Evolutionary conservation across 2,797 vertebrate species (phyloP).

Genomic region (Dipus sagitta): DNA sequence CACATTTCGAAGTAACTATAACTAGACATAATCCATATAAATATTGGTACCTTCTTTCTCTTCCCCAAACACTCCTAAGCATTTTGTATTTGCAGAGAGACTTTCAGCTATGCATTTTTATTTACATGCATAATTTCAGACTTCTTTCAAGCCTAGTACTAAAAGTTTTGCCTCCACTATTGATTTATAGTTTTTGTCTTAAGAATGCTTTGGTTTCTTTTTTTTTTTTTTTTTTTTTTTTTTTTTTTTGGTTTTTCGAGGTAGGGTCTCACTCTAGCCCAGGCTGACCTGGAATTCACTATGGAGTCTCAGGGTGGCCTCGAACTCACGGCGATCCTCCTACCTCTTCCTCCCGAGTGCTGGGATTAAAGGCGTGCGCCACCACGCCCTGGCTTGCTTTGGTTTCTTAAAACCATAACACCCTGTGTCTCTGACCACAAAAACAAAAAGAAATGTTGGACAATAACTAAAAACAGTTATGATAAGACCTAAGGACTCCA

Average conservation of each 20-base stretch:
- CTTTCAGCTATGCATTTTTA: neutral
- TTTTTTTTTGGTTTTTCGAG: too few relatives aligned
- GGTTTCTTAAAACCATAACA: conserved; percentile 8
- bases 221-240: too few relatives aligned
- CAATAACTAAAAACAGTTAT: conserved; percentile 20
- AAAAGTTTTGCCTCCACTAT: conserved; percentile 7
- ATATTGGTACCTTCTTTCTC: neutral
- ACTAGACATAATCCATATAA: neutral
- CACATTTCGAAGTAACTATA: neutral
- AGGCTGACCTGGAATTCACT: too few relatives aligned
- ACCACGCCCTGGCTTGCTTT: too few relatives aligned
- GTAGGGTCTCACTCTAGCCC: too few relatives aligned
- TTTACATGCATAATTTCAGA: neutral
- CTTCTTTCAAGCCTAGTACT: neutral
- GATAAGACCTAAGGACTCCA: neutral
- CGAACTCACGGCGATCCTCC: too few relatives aligned
- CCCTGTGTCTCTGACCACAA: neutral
- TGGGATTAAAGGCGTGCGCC: too few relatives aligned
- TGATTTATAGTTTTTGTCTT: conserved; percentile 24
- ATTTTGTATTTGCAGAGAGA: neutral
- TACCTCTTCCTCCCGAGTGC: too few relatives aligned
- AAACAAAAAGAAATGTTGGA: neutral
- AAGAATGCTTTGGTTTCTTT: conserved; percentile 20
- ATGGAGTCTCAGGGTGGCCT: too few relatives aligned
- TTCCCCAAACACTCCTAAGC: neutral